Base-by-base conservation (phyloP, 2,888 invertebrate species). In the Abrostola tripartita region DNA sequence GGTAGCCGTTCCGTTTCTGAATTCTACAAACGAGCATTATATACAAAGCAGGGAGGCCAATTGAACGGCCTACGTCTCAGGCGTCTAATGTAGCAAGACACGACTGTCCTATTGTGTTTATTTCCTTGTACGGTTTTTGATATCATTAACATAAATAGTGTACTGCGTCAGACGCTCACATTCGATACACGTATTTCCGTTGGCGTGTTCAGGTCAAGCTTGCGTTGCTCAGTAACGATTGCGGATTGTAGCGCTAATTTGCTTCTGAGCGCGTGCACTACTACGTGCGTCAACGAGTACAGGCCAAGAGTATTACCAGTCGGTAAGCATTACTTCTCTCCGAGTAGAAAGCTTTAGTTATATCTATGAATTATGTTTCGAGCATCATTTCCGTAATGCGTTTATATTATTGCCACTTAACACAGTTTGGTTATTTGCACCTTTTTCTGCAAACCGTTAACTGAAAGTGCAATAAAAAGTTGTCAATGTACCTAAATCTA, bases 41-140 rank as follows among this genome's bases (percentile, higher is more conserved):
- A 91, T 91, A 92, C 92, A 92, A 92, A 92, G 88, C 88, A 90
- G 90, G 88, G 88, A 88, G 86, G 87, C 88, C 92, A 92, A 92
- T 90, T 90, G 90, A 89, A 89, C 83, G 82, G 88, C 83, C 88
- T 83, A 85, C 86, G 88, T 89, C 90, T 88, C 85, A 85, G 87
- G 88, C 90, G 88, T 91, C 91, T 91, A 91, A 91, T 90, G 90
- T 88, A 89, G 87, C 88, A 84, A 91, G 92, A 92, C 91, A 90
- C 89, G 89, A 92, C 91, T 91, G 92, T 91, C 92, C 91, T 91
- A 92, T 92, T 92, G 93, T 92, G 92, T 92, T 92, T 91, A 91
- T 92, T 91, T 92, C 92, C 92, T 92, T 91, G 88, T 90, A 90
- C 83, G 91, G 91, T 88, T 91, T 92, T 91, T 91, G 90, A 90